A percentile compares a stretch with the other conserved stretches of the same genome.
These are phyloP conservation scores for Pterostichus madidus DNA, from an alignment of 2,888 invertebrate genomes.

Conservation along the genomic window DNA sequence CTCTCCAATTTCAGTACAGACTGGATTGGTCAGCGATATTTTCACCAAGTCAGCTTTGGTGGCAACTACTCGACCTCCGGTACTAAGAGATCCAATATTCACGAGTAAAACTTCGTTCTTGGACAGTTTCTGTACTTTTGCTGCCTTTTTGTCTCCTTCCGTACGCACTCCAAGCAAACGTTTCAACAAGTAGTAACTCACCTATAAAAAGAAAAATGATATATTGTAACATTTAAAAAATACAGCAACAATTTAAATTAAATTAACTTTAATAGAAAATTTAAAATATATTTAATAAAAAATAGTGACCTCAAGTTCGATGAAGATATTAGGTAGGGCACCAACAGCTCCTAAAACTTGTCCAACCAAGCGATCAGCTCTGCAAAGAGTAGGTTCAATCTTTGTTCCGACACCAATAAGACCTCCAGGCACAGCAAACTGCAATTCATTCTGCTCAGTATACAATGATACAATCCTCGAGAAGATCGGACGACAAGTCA, in stretches of 20 bases:
- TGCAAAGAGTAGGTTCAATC: constrained; percentile 98
- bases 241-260: neutral
- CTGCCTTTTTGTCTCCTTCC: constrained; percentile 99
- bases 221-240: too few species aligned
- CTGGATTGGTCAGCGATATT: constrained; percentile 97
- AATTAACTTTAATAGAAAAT: neutral
- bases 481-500: constrained; percentile 97
- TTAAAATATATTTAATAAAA: constrained; percentile 27
- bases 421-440: constrained; percentile 99
- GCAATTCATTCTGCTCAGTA: constrained; percentile 98
- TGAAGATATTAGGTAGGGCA: constrained; percentile 97
- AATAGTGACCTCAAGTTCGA: constrained; percentile 92
- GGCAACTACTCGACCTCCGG: constrained; percentile 96
- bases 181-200: constrained; percentile 96
- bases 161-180: constrained; percentile 97
- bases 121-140: constrained; percentile 96
- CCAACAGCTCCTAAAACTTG: constrained; percentile 96
- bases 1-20: constrained; percentile 99
- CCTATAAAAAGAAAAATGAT: constrained; percentile 70
- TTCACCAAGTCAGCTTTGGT: constrained; percentile 98
- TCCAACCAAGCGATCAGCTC: constrained; percentile 98
- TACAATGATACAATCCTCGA: constrained; percentile 98
- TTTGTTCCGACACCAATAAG: constrained; percentile 99
- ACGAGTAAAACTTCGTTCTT: constrained; percentile 96
- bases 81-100: constrained; percentile 99